phyloP scores from a whole-genome alignment of 1,140 invertebrate species.

The Ceratosolen fusciceps region DNA sequence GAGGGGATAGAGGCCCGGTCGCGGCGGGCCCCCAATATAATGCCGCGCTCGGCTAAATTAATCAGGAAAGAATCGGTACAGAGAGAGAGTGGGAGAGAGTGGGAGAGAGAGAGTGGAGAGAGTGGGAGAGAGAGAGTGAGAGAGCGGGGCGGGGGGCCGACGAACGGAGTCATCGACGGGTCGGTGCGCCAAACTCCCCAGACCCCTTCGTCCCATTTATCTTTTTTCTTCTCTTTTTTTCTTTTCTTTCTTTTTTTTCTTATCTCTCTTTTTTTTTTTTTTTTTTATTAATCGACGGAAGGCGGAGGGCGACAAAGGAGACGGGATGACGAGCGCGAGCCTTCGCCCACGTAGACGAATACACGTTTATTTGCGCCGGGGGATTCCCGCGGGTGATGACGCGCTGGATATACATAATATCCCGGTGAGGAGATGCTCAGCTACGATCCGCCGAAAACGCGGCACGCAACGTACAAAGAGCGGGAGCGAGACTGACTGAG shows the following conservation, averaged over 20 bases:
- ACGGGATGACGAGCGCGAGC: neutral
- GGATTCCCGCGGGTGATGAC: slow-evolving; percentile 31
- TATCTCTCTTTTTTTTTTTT: no score
- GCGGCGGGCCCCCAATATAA: no score
- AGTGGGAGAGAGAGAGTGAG: neutral
- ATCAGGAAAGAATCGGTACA: no score
- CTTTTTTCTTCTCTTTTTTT: no score
- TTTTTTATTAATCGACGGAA: neutral
- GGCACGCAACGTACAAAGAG: slow-evolving; percentile 1
- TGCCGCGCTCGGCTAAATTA: no score
- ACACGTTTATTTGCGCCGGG: slow-evolving; percentile 30
- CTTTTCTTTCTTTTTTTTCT: no score
- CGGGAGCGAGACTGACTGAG: no score
- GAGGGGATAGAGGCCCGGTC: no score
- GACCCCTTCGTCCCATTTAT: no score
- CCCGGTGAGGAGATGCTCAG: neutral
- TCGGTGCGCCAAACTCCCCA: no score
- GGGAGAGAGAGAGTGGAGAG: neutral
- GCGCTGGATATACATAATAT: slow-evolving; percentile 34
- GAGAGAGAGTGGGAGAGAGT: neutral
- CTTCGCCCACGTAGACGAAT: slow-evolving; percentile 8
- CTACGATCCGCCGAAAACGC: slow-evolving; percentile 7
- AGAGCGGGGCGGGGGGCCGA: neutral
- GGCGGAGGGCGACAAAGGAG: neutral
- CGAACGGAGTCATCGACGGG: no score